These are phyloP conservation scores for Idaea biselata DNA, from an alignment of 2,888 invertebrate genomes.

Conservation along the genomic window DNA sequence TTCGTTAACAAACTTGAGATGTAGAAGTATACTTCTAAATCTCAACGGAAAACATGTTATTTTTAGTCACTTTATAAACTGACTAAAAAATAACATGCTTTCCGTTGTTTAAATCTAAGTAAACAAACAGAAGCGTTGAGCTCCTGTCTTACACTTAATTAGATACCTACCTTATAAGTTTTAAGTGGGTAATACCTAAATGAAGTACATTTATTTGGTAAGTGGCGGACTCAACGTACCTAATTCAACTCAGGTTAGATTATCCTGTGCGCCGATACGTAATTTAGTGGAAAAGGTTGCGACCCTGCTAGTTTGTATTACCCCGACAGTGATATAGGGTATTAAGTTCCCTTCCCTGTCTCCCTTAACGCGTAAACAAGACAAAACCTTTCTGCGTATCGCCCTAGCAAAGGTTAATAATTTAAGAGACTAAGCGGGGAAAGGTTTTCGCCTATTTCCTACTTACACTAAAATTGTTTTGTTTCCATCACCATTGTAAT, in stretches of 20 bases:
- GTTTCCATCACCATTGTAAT: constrained; percentile 57
- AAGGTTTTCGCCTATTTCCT: constrained; percentile 64
- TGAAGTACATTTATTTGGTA: constrained; percentile 51
- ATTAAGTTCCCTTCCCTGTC: constrained; percentile 76
- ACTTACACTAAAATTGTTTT: constrained; percentile 68
- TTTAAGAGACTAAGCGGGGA: constrained; percentile 73
- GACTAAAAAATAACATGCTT: constrained; percentile 4
- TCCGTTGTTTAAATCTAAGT: neutral
- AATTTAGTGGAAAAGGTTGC: constrained; percentile 80
- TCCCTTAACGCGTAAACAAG: constrained; percentile 79
- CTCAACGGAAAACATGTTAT: too few relatives aligned
- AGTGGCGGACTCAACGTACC: constrained; percentile 53
- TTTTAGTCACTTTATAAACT: too few relatives aligned
- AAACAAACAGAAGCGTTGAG: neutral
- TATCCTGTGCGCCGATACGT: constrained; percentile 76
- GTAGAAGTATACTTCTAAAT: constrained; percentile 14
- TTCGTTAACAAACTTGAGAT: constrained; percentile 15
- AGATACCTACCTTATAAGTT: constrained; percentile 23
- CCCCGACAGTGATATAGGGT: constrained; percentile 79
- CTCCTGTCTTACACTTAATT: neutral
- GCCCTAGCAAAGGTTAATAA: constrained; percentile 76
- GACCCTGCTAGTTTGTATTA: constrained; percentile 77
- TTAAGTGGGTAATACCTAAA: constrained; percentile 34
- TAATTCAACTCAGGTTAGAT: constrained; percentile 70
- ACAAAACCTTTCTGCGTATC: constrained; percentile 76